These are phyloP conservation scores for Cotesia congregata DNA, from an alignment of 2,888 invertebrate species.

Conservation along the genomic window DNA sequence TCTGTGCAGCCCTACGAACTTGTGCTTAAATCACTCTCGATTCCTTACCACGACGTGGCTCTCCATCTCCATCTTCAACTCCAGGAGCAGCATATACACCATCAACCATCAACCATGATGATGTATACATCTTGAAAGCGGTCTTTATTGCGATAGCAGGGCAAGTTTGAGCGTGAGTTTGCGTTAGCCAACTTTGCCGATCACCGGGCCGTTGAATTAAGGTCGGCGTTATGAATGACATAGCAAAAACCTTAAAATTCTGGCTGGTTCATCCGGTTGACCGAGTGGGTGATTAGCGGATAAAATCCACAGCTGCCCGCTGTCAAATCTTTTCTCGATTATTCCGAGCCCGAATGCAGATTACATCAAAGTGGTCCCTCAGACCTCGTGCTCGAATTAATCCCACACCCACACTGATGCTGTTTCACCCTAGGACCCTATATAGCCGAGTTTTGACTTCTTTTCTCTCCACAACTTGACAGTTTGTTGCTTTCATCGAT, in stretches of 20 bases:
- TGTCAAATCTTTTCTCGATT: constrained; percentile 65
- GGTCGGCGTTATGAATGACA: constrained; percentile 64
- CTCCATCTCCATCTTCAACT: neutral
- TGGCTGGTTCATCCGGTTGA: constrained; percentile 19
- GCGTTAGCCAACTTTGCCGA: constrained; percentile 40
- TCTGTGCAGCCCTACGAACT: constrained; percentile 66
- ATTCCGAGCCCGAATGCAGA: constrained; percentile 35
- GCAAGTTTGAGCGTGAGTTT: constrained; percentile 33
- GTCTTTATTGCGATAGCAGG: constrained; percentile 45
- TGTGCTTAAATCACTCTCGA: constrained; percentile 66
- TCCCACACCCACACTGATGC: constrained; percentile 1
- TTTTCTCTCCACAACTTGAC: too few species aligned
- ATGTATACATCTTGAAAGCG: constrained; percentile 25
- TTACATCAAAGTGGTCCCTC: constrained; percentile 11
- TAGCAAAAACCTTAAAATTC: constrained; percentile 57
- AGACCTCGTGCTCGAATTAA: neutral
- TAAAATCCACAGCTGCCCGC: constrained; percentile 58
- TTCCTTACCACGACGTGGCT: constrained; percentile 18
- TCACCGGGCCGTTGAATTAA: constrained; percentile 38
- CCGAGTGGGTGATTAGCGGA: constrained; percentile 44
- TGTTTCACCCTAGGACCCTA: too few species aligned
- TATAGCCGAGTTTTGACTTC: too few species aligned
- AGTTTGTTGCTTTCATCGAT: too few species aligned
- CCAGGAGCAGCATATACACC: neutral
- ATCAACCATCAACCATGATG: constrained; percentile 4